These are phyloP conservation scores for Balanococcus diminutus DNA, from an alignment of 2,888 invertebrate genomes.

Conservation along the genomic window DNA sequence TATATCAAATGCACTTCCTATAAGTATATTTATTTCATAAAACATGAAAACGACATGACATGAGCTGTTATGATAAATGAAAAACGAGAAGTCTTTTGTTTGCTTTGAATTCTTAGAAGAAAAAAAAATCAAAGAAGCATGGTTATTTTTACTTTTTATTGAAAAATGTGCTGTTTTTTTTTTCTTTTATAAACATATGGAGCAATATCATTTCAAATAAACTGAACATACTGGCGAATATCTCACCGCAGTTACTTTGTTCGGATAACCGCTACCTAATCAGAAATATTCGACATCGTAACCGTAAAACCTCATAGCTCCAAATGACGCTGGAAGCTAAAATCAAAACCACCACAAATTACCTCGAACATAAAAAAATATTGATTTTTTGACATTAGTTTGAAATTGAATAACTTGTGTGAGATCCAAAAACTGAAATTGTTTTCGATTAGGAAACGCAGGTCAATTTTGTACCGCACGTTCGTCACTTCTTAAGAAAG, in stretches of 20 bases:
- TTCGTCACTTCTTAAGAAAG: neutral
- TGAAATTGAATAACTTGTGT: neutral
- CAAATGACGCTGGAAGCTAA: too few species aligned
- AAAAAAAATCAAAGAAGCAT: neutral
- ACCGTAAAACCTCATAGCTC: too few species aligned
- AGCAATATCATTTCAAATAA: neutral
- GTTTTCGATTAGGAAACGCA: neutral
- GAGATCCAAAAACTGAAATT: neutral
- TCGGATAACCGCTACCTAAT: neutral
- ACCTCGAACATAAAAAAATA: too few species aligned
- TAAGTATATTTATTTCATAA: too few species aligned
- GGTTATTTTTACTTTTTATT: neutral
- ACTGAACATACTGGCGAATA: neutral
- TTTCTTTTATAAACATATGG: neutral
- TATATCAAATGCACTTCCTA: too few species aligned
- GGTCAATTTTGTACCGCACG: neutral
- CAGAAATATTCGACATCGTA: neutral
- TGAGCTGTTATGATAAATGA: neutral
- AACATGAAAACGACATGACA: neutral
- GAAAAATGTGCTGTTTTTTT: neutral
- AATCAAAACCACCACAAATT: too few species aligned
- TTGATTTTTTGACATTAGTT: too few species aligned
- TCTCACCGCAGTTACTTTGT: neutral
- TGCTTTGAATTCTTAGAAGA: neutral
- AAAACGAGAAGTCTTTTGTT: neutral